Percentiles rank a stretch among this genome's conserved stretches.
These are phyloP conservation scores for Xenopus borealis DNA, from an alignment of 2,113 vertebrate genomes.

Conservation along the genomic window DNA sequence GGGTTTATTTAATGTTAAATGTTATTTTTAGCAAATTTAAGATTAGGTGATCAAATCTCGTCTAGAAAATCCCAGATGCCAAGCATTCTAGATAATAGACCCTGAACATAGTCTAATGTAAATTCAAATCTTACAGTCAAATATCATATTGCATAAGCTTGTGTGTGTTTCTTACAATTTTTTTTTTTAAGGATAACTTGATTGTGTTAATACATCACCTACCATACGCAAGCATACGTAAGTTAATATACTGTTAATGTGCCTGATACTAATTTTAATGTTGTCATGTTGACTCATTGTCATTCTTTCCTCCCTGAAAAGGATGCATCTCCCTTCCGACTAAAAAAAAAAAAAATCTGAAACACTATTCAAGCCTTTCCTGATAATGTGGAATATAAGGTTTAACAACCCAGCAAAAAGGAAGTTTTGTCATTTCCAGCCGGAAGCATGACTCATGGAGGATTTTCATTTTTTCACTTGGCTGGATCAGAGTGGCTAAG, in stretches of 20 bases:
- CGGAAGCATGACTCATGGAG: conserved; percentile 72
- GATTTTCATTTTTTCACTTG: conserved; percentile 64
- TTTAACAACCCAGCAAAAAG: conserved; percentile 62
- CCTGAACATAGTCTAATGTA: too few species aligned
- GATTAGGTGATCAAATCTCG: too few species aligned
- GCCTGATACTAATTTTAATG: conserved; percentile 36
- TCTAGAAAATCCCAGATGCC: too few species aligned
- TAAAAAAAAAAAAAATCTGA: conserved; percentile 66
- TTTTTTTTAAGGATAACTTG: too few species aligned
- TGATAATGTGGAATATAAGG: conserved; percentile 64
- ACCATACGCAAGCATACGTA: too few species aligned
- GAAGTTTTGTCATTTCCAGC: conserved; percentile 76
- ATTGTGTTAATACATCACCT: too few species aligned
- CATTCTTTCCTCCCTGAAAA: conserved; percentile 51
- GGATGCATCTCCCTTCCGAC: conserved; percentile 62
- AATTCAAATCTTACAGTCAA: too few species aligned
- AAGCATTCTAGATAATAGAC: too few species aligned
- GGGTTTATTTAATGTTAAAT: too few species aligned
- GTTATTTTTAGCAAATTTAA: too few species aligned
- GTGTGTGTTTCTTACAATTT: too few species aligned
- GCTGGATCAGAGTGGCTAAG: conserved; percentile 74
- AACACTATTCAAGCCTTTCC: conserved; percentile 63
- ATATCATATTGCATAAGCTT: too few species aligned
- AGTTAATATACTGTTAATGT: neutral
- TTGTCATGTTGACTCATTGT: conserved; percentile 44